Percentiles rank a stretch among this genome's conserved stretches.
Conservation (phyloP, 1,140 invertebrate species). For the Drosophila ficusphila region DNA sequence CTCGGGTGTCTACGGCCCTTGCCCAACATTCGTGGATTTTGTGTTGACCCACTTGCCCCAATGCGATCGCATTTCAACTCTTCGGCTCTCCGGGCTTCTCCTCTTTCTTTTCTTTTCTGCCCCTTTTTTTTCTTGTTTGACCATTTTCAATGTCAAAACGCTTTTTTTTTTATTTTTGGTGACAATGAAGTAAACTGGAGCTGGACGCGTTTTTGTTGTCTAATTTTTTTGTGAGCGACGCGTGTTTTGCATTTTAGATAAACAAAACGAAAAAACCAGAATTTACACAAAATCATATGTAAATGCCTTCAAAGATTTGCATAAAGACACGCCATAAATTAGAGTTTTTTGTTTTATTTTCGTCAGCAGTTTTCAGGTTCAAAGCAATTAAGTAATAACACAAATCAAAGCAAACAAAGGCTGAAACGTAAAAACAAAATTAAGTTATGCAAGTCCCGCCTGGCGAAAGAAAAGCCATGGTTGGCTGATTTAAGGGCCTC, state of each 20-base stretch:
- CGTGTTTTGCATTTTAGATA: conserved; percentile 57
- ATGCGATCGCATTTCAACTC: conserved; percentile 69
- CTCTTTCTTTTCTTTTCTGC: conserved; percentile 16
- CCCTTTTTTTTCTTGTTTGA: conserved; percentile 23
- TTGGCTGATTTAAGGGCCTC: conserved; percentile 22
- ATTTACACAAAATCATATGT: conserved; percentile 58
- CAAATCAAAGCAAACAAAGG: conserved; percentile 67
- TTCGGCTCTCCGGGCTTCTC: conserved; percentile 22
- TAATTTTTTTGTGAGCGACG: conserved; percentile 29
- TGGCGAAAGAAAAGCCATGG: conserved; percentile 66
- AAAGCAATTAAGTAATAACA: conserved; percentile 81
- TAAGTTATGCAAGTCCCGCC: conserved; percentile 65
- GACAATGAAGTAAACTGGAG: conserved; percentile 68
- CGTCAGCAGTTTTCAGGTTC: conserved; percentile 66
- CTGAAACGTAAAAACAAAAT: conserved; percentile 20
- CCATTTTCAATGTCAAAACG: conserved; percentile 72
- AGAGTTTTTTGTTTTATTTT: conserved; percentile 34
- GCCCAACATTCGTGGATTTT: conserved; percentile 59
- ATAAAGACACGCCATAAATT: conserved; percentile 50
- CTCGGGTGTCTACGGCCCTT: conserved; percentile 60
- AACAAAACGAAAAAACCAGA: conserved; percentile 44
- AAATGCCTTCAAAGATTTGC: conserved; percentile 44
- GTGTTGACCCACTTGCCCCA: conserved; percentile 74
- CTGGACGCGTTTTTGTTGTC: conserved; percentile 24
- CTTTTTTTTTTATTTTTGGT: conserved; percentile 30